phyloP scores from a whole-genome alignment of 2,888 invertebrate species.

The Latheticus oryzae region DNA sequence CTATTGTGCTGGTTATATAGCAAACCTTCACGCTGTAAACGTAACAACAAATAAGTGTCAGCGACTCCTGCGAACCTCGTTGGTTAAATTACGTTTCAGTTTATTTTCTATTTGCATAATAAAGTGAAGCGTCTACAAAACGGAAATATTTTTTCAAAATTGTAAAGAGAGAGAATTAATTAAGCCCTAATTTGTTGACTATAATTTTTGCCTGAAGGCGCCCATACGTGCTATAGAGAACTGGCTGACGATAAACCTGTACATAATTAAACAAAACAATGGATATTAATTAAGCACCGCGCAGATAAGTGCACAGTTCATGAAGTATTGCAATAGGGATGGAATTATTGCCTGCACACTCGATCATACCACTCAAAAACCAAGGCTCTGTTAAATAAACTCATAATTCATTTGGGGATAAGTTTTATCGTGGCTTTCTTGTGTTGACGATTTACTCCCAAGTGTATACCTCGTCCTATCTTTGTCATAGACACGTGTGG shows the following conservation, averaged over 20 bases:
- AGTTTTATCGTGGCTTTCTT: constrained; percentile 17
- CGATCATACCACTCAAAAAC: constrained; percentile 40
- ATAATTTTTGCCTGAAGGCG: constrained; percentile 31
- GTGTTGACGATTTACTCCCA: too few species aligned
- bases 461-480: constrained; percentile 21
- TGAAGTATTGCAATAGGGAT: constrained; percentile 24
- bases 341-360: constrained; percentile 13
- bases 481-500: constrained; percentile 44
- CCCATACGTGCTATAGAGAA: constrained; percentile 15
- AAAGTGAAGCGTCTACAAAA: constrained; percentile 36
- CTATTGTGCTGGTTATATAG: constrained; percentile 43
- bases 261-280: constrained; percentile 40
- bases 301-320: constrained; percentile 36
- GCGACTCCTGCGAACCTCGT: constrained; percentile 46
- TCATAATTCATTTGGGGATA: constrained; percentile 41
- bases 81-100: constrained; percentile 49
- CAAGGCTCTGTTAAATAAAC: constrained; percentile 39
- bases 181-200: constrained; percentile 36
- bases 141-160: constrained; percentile 28
- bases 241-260: constrained; percentile 31
- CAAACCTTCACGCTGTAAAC: constrained; percentile 49
- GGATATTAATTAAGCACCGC: constrained; percentile 37
- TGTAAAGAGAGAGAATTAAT: constrained; percentile 32
- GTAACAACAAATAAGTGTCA: constrained; percentile 53
- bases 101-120: constrained; percentile 52